Base-by-base conservation (phyloP, 2,113 vertebrate species). In the Colaptes auratus region DNA sequence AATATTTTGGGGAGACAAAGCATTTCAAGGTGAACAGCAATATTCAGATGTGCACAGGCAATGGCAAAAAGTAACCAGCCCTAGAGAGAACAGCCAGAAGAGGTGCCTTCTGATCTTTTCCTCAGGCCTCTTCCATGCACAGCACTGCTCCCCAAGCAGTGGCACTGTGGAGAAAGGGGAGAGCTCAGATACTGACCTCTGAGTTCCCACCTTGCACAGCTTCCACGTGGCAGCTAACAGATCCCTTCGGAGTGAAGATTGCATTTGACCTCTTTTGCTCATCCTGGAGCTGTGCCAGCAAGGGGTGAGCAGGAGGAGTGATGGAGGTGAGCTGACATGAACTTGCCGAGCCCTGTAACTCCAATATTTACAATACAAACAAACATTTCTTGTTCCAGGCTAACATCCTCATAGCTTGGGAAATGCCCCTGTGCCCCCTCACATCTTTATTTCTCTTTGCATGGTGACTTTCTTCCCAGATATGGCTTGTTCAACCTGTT, bases 161-260 rank as follows among this genome's bases (percentile, higher is more conserved):
- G 13, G 12, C 25, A 6, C 56, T 58, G 56, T 30, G 36, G 56
- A 21, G n/a, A 35, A 35, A 56, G 35, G 55, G 30, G 21, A 86
- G 35, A 75, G 71, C 50, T 65, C 55, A 48, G 44, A 2, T 11
- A 70, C 0, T 1, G 11, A 31, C 18, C 21, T 52, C 42, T 0
- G 0, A 56, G 64, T 18, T 28, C 5, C 8, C 16, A 56, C 20
- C 50, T 31, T 14, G 4, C 39, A 58, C 31, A 84, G 50, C 35
- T 84, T 61, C 52, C 70, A 58, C 0, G 0, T 21, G 28, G 88
- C 18, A 2, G 55, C 1, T 1, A 83, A 72, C 25, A 69, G 58
- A 35, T 52, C 60, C 27, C 73, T 65, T 70, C 0, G 3, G 59
- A 73, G 50, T 2, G 5, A 93, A 58, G 0, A 0, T 24, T 86